Conservation (phyloP, 1,140 invertebrate genomes). For the Aphelenchoides fujianensis region DNA sequence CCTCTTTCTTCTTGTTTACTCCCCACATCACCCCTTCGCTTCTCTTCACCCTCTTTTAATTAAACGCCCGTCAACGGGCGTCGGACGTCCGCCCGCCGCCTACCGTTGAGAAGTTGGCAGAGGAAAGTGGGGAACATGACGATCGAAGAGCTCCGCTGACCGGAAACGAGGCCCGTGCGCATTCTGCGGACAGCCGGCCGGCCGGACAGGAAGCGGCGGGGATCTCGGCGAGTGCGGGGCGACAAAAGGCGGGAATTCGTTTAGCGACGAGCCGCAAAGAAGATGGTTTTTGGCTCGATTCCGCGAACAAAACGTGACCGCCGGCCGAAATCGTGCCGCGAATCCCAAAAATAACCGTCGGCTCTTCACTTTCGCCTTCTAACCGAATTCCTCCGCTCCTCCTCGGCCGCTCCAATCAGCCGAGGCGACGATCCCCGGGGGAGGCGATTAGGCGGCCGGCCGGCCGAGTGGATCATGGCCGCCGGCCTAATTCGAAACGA, state of each 20-base stretch:
- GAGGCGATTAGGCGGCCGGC: neutral
- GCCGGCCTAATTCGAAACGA: neutral
- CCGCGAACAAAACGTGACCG: neutral
- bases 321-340: neutral
- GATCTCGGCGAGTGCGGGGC: neutral
- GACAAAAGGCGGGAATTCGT: no score
- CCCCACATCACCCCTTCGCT: no score
- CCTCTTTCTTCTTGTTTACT: no score
- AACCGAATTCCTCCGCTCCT: neutral
- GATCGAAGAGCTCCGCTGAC: constrained; percentile 38
- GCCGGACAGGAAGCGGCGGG: neutral
- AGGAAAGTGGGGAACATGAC: constrained; percentile 55
- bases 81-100: neutral
- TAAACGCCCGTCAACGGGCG: neutral
- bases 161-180: neutral
- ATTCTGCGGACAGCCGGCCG: neutral
- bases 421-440: neutral
- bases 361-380: no score
- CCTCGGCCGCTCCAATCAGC: neutral
- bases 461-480: neutral
- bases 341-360: neutral
- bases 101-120: constrained; percentile 56
- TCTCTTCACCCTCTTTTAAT: no score
- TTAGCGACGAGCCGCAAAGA: neutral
- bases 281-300: constrained; percentile 5